A percentile compares a stretch with the other conserved stretches of the same genome.
Evolutionary conservation across 2,888 invertebrate species (phyloP).

Genomic region (Antheraea assamensis): DNA sequence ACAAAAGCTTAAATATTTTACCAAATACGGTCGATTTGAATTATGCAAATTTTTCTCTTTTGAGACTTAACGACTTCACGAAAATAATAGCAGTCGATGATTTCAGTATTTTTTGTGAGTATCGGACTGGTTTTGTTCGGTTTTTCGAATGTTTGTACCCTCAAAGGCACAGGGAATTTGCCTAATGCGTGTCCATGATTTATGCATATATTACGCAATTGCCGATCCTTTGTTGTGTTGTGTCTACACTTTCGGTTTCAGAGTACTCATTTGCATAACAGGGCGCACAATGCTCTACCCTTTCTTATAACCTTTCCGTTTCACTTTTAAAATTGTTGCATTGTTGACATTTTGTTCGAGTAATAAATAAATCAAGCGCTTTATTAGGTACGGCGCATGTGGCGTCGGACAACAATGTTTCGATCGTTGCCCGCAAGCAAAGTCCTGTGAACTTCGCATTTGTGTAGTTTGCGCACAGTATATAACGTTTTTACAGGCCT

Average conservation of each 20-base stretch:
- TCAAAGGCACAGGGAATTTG: conserved; percentile 64
- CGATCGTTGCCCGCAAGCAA: conserved; percentile 34
- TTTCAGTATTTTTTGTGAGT: conserved; percentile 55
- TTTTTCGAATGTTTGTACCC: conserved; percentile 48
- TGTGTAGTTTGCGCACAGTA: conserved; percentile 23
- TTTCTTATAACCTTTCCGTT: conserved; percentile 73
- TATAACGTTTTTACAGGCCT: background rate
- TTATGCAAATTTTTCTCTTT: conserved; percentile 70
- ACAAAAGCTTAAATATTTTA: conserved; percentile 74
- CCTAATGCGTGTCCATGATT: conserved; percentile 77
- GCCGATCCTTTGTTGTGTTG: conserved; percentile 53
- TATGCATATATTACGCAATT: conserved; percentile 73
- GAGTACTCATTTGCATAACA: conserved; percentile 78
- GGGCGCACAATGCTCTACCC: conserved; percentile 72
- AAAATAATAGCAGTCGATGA: conserved; percentile 55
- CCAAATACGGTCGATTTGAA: conserved; percentile 50
- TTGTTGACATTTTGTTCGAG: conserved; percentile 76
- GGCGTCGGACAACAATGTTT: conserved; percentile 61
- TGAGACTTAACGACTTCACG: conserved; percentile 42
- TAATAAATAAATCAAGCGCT: conserved; percentile 79
- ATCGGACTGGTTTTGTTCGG: conserved; percentile 54
- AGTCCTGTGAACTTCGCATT: conserved; percentile 42
- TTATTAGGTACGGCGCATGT: conserved; percentile 67
- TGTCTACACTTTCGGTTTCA: conserved; percentile 76
- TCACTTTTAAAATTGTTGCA: conserved; percentile 74